A percentile compares a stretch with the other conserved stretches of the same genome.
phyloP scores from a whole-genome alignment of 2,888 invertebrate genomes.

The Scelioninae gen. 2 region DNA sequence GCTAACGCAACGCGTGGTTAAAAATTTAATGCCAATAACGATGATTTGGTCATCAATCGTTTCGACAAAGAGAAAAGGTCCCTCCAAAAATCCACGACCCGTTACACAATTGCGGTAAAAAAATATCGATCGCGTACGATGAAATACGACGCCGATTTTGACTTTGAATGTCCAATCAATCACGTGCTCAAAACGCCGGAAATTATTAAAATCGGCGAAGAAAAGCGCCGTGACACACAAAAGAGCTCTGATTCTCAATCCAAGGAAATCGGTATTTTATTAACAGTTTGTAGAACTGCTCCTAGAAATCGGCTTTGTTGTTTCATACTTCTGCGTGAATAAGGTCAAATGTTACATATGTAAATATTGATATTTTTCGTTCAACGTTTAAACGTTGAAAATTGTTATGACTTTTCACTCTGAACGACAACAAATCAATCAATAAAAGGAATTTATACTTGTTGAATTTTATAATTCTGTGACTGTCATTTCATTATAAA shows the following conservation, averaged over 20 bases:
- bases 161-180: slow-evolving; percentile 25
- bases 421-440: no score
- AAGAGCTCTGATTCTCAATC: slow-evolving; percentile 19
- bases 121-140: not conserved
- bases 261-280: slow-evolving; percentile 9
- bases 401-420: no score
- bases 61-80: not conserved
- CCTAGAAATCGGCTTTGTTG: no score
- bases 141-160: not conserved
- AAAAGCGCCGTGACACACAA: slow-evolving; percentile 15
- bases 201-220: slow-evolving; percentile 14
- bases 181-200: slow-evolving; percentile 21
- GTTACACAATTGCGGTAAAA: not conserved
- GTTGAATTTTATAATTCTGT: no score
- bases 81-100: not conserved
- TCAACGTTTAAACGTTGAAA: no score
- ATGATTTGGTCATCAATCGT: not conserved
- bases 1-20: no score
- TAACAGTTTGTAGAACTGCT: no score
- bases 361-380: no score
- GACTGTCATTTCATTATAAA: no score
- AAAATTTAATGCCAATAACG: slow-evolving; percentile 4
- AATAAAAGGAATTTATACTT: no score
- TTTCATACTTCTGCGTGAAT: no score
- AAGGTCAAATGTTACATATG: no score